Evolutionary conservation across 2,113 vertebrate genomes (phyloP), one percentile per base, ranked within the genome.

Genomic region (Lucifuga dentata): DNA sequence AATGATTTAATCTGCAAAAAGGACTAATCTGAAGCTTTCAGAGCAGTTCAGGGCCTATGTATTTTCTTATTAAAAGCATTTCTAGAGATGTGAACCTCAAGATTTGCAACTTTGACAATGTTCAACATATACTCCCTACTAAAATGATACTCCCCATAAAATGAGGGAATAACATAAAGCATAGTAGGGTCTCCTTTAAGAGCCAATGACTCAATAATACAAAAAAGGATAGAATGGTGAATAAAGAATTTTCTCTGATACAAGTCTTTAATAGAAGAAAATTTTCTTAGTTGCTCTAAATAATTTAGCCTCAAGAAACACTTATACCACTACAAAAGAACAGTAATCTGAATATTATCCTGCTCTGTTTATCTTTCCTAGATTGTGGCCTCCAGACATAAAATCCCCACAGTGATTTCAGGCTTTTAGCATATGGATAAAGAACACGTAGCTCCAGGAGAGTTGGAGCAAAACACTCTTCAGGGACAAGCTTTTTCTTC

Each of bases 401-500:
- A 68, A 75, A 43, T 10, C 60, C 49, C 2, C 11, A 4, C 33
- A 57, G 65, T n/a, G 62, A 75, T 58, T 45, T 61, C 24, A 55
- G 26, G 16, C 24, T 60, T 83, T 76, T 41, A 78, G 66, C 35
- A 50, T 62, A 67, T 33, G 58, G 44, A n/a, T 61, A 38, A 53
- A 57, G 56, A 79, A 60, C 3, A 51, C 32, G 45, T 1, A 17
- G 3, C 39, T 36, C 12, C 49, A 17, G 21, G 64, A 59, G 66
- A 64, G 49, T 59, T 11, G 19, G 57, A 60, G 43, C 33, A 59
- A 81, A 85, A 75, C 33, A 52, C 46, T 75, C 69, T 60, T 45
- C 16, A 2, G 41, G 67, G 74, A 56, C 41, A 55, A 41, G 60
- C 32, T 62, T 62, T 71, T 58, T 39, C 29, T 79, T 51, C 33